Percentiles rank a stretch among this genome's conserved stretches.
phyloP scores from a whole-genome alignment of 2,888 invertebrate genomes.

The Leucozona laternaria region DNA sequence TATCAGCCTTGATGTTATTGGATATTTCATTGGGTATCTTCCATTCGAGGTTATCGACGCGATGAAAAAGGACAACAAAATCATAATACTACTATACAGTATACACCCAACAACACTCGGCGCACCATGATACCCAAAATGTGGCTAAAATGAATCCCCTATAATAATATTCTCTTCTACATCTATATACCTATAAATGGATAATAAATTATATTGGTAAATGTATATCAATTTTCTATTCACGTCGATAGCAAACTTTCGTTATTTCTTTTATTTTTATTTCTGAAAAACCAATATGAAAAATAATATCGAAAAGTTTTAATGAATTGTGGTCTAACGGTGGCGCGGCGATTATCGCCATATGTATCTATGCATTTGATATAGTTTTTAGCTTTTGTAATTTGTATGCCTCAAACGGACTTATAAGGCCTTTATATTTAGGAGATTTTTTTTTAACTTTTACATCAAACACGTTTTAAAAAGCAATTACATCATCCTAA shows the following conservation, averaged over 20 bases:
- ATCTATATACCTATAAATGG: no score
- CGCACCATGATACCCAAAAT: not conserved
- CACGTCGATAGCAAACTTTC: not conserved
- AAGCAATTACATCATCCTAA: not conserved
- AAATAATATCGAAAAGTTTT: not conserved
- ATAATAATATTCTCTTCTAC: not conserved
- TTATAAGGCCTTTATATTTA: not conserved
- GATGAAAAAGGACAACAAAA: not conserved
- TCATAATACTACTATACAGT: not conserved
- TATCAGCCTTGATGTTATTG: not conserved
- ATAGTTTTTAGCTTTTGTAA: not conserved
- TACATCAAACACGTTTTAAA: not conserved
- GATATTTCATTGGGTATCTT: not conserved
- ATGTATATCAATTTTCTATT: constrained; percentile 1
- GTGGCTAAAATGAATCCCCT: not conserved
- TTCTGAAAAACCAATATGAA: not conserved
- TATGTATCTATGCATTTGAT: not conserved
- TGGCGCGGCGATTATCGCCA: not conserved
- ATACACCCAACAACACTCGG: not conserved
- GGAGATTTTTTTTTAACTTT: not conserved
- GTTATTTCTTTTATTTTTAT: not conserved
- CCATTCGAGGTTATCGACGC: not conserved
- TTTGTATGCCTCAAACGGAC: not conserved
- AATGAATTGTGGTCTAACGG: not conserved
- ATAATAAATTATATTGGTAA: constrained; percentile 5